phyloP scores from a whole-genome alignment of 2,888 invertebrate species.

The Xiphydria camelus region DNA sequence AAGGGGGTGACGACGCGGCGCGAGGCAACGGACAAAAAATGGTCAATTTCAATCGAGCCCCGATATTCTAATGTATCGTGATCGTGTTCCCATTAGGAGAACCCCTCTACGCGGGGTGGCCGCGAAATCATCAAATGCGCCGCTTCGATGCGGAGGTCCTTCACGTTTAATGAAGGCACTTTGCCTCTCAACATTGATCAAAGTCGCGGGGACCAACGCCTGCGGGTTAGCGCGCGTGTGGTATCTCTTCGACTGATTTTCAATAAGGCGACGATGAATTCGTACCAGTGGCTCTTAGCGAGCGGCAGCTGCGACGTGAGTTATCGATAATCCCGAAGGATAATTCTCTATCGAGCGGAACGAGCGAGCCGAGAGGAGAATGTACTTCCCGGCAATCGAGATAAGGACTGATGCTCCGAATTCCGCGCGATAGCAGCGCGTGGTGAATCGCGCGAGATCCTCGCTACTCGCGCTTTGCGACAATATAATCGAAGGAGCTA shows the following conservation, averaged over 20 bases:
- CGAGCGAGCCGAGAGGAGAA: too few relatives aligned
- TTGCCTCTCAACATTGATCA: constrained; percentile 35
- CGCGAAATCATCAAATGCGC: constrained; percentile 34
- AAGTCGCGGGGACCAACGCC: constrained; percentile 31
- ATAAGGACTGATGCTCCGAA: background rate
- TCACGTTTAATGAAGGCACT: constrained; percentile 44
- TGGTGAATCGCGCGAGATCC: too few relatives aligned
- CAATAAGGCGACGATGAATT: constrained; percentile 30
- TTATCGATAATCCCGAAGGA: too few relatives aligned
- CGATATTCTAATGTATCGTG: constrained; percentile 26
- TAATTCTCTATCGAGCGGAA: too few relatives aligned
- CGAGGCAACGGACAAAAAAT: too few relatives aligned
- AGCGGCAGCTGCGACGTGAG: too few relatives aligned
- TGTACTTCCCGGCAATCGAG: too few relatives aligned
- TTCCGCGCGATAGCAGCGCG: background rate
- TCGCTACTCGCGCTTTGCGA: too few relatives aligned
- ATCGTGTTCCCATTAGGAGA: constrained; percentile 41
- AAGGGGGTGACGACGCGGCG: too few relatives aligned
- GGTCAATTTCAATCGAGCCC: constrained; percentile 30
- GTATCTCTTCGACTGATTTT: constrained; percentile 32
- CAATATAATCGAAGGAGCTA: constrained; percentile 1
- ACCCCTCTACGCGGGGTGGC: constrained; percentile 32
- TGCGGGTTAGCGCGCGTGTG: constrained; percentile 22
- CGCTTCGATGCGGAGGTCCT: constrained; percentile 34
- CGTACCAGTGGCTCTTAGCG: constrained; percentile 15